Percentiles rank a stretch among this genome's conserved stretches.
phyloP scores from a whole-genome alignment of 2,113 vertebrate genomes.

The Malurus alboscapulatus region DNA sequence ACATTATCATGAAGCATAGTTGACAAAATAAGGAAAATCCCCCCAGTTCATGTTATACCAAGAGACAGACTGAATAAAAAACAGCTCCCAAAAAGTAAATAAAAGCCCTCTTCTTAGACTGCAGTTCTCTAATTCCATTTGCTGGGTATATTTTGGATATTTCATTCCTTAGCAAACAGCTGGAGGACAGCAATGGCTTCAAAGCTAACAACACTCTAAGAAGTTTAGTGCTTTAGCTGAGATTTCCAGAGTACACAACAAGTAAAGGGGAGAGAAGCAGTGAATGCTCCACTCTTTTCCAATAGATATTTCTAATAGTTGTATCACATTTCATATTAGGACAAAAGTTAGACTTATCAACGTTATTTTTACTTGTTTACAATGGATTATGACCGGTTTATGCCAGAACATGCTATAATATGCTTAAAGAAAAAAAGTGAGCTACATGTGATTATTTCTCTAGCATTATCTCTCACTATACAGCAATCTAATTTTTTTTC shows the following conservation, averaged over 20 bases:
- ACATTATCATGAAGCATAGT: background rate
- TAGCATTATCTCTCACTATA: background rate
- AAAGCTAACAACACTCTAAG: background rate
- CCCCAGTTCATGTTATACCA: background rate
- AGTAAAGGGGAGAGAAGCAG: background rate
- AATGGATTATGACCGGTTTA: background rate
- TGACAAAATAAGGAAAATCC: background rate
- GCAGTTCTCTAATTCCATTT: background rate
- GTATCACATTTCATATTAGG: background rate
- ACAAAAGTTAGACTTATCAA: background rate
- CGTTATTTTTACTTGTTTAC: background rate
- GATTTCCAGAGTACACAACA: background rate
- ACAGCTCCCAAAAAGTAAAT: background rate
- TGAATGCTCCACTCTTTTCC: background rate
- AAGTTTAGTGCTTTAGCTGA: background rate
- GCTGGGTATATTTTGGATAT: background rate
- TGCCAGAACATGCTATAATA: background rate
- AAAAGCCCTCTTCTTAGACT: background rate
- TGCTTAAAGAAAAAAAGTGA: background rate
- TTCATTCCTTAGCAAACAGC: background rate
- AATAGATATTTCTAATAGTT: background rate
- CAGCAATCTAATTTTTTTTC: background rate
- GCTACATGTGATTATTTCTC: background rate
- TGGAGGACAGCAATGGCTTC: background rate
- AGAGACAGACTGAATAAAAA: background rate